These are phyloP conservation scores for Acanthochromis polyacanthus DNA, from an alignment of 2,113 vertebrate genomes.

Conservation along the genomic window DNA sequence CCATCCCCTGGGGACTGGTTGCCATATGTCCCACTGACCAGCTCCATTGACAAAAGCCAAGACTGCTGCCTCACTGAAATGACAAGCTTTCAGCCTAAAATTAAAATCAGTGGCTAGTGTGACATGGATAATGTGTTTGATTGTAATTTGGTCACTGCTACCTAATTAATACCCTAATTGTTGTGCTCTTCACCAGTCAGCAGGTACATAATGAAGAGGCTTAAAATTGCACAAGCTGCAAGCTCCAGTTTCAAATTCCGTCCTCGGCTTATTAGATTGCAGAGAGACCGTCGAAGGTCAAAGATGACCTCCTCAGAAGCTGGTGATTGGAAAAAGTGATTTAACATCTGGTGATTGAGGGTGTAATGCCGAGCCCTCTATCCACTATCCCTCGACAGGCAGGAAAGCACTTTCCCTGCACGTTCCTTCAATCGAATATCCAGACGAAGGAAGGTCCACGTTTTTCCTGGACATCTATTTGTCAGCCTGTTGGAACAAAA, in stretches of 20 bases:
- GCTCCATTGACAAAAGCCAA: constrained; percentile 34
- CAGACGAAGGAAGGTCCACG: constrained; percentile 5
- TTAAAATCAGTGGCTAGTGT: constrained; percentile 33
- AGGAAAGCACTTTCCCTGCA: background rate
- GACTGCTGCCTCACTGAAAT: constrained; percentile 2
- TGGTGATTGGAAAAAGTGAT: constrained; percentile 15
- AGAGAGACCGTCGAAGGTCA: constrained; percentile 17
- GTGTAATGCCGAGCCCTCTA: background rate
- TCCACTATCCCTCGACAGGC: background rate
- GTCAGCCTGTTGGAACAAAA: background rate
- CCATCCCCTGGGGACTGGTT: constrained; percentile 19
- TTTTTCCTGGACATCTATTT: constrained; percentile 1
- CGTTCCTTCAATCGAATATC: constrained; percentile 17
- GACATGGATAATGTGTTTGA: constrained; percentile 6
- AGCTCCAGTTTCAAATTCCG: constrained; percentile 16
- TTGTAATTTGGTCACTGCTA: background rate
- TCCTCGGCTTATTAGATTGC: constrained; percentile 16
- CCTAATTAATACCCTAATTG: background rate
- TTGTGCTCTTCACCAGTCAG: background rate
- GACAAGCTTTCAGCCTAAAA: constrained; percentile 29
- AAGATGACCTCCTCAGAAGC: constrained; percentile 22
- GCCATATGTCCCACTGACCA: constrained; percentile 65
- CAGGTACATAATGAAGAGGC: background rate
- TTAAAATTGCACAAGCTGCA: constrained; percentile 14
- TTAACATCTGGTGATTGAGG: constrained; percentile 26